phyloP scores from a whole-genome alignment of 1,140 invertebrate genomes.

The Lasioglossum albipes region DNA sequence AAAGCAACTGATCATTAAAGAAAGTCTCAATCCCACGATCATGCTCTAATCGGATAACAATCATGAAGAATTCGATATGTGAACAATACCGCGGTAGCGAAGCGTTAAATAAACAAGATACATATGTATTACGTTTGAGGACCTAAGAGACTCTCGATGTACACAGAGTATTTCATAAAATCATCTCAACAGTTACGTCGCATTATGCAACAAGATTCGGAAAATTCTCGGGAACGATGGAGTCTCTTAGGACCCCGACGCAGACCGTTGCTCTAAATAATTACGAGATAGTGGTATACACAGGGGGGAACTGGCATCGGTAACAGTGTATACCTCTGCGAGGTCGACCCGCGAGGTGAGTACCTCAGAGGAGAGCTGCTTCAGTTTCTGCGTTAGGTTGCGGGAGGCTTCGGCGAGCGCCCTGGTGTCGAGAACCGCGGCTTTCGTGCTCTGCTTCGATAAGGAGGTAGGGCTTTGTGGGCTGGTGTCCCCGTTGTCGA shows the following conservation, averaged over 20 bases:
- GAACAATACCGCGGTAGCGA: too few species aligned
- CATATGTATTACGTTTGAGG: background rate
- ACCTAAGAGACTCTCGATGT: constrained; percentile 5
- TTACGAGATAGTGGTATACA: constrained; percentile 50
- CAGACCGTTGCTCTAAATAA: constrained; percentile 15
- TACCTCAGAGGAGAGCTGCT: constrained; percentile 94
- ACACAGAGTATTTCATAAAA: too few species aligned
- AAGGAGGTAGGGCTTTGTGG: constrained; percentile 57
- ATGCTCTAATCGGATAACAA: background rate
- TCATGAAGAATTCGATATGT: too few species aligned
- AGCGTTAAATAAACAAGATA: too few species aligned
- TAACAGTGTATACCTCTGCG: constrained; percentile 74
- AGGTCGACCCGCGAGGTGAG: constrained; percentile 83
- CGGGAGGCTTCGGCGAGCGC: constrained; percentile 93
- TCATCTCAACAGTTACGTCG: too few species aligned
- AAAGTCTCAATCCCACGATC: background rate
- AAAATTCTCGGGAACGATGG: too few species aligned
- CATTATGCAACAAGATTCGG: too few species aligned
- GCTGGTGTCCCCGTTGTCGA: constrained; percentile 21
- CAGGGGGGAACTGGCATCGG: constrained; percentile 71
- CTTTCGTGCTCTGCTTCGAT: constrained; percentile 53
- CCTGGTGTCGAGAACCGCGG: constrained; percentile 84
- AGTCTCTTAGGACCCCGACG: constrained; percentile 45
- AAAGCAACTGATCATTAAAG: too few species aligned
- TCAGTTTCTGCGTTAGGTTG: constrained; percentile 94